Evolutionary conservation across 2,113 vertebrate genomes (phyloP).

Genomic region (Siniperca chuatsi): DNA sequence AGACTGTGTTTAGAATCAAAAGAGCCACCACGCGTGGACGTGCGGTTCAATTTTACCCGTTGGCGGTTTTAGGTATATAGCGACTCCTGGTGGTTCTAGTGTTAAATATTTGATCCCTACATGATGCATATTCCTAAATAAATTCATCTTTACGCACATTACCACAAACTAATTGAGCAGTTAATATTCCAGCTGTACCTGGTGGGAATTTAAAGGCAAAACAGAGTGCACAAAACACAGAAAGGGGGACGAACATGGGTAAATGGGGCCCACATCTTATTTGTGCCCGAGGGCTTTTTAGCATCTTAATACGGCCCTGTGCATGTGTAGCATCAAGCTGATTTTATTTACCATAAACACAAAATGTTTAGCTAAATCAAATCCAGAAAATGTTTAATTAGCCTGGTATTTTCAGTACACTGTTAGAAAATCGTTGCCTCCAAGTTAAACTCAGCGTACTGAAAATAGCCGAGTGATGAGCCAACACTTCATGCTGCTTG

Average conservation of each 20-base stretch:
- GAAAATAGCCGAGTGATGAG: constrained; percentile 64
- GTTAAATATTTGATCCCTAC: background rate
- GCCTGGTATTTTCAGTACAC: constrained; percentile 43
- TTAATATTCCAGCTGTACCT: background rate
- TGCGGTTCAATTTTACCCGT: too few relatives aligned
- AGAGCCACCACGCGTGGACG: too few relatives aligned
- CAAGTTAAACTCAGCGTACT: constrained; percentile 36
- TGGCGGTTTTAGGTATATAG: too few relatives aligned
- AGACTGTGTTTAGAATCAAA: too few relatives aligned
- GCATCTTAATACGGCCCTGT: background rate
- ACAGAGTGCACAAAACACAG: background rate
- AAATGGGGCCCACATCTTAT: background rate
- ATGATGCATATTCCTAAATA: background rate
- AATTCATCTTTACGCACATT: background rate
- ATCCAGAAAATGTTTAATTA: constrained; percentile 60
- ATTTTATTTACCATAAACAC: constrained; percentile 68
- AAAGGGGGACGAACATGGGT: background rate
- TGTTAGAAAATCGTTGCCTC: constrained; percentile 49
- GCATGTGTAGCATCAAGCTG: constrained; percentile 45
- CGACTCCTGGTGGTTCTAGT: too few relatives aligned
- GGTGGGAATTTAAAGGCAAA: background rate
- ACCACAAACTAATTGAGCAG: background rate
- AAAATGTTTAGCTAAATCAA: constrained; percentile 19
- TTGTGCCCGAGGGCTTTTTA: background rate
- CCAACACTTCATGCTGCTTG: constrained; percentile 63